phyloP scores from a whole-genome alignment of 2,113 vertebrate genomes.

The Pterophyllum scalare region DNA sequence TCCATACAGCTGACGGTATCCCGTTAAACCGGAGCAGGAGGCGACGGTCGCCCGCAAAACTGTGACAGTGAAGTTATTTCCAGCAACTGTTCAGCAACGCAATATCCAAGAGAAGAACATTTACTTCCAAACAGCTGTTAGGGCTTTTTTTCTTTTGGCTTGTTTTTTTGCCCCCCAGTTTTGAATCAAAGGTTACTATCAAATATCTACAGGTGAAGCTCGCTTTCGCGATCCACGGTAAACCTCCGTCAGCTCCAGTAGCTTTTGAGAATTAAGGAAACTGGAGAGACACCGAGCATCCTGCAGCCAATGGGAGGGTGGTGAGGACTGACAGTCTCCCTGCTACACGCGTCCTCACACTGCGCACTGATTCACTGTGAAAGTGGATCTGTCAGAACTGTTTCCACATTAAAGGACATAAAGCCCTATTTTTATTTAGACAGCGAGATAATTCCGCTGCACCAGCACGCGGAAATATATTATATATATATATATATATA shows the following conservation, averaged over 20 bases:
- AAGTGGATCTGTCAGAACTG: constrained; percentile 42
- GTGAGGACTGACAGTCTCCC: constrained; percentile 58
- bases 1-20: constrained; percentile 86
- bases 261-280: constrained; percentile 50
- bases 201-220: constrained; percentile 73
- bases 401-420: not conserved
- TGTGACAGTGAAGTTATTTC: constrained; percentile 57
- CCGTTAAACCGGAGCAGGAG: constrained; percentile 69
- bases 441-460: not conserved
- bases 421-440: not conserved
- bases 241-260: constrained; percentile 50
- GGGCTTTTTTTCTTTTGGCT: not conserved
- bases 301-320: constrained; percentile 68
- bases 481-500: too few relatives aligned
- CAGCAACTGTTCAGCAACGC: constrained; percentile 42
- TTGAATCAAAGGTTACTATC: not conserved
- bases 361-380: constrained; percentile 53
- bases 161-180: not conserved
- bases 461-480: not conserved
- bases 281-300: constrained; percentile 49
- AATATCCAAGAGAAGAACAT: constrained; percentile 2
- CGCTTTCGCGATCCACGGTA: constrained; percentile 23
- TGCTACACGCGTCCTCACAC: constrained; percentile 39
- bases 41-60: constrained; percentile 53
- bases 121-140: constrained; percentile 12